Base-by-base conservation (phyloP, 2,113 vertebrate genomes). In the Corapipo altera region DNA sequence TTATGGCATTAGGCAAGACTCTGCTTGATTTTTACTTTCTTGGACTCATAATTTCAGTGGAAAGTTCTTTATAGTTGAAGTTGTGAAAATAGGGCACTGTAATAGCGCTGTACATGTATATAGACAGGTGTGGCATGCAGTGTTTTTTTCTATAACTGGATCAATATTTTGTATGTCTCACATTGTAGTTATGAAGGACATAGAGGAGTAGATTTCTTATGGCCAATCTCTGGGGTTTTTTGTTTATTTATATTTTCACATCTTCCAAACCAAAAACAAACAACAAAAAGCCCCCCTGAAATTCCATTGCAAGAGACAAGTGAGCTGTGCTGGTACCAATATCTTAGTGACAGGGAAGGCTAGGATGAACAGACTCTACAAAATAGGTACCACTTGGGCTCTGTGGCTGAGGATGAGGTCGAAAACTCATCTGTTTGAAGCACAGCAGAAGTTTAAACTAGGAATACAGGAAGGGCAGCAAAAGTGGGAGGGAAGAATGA, bases 221-320 rank as follows among this genome's bases (percentile, higher is more conserved):
- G 0, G 52, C 16, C 7, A 41, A 2, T 41, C 13, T 91, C 51
- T 49, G 18, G 1, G 15, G 0, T 15, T 12, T 70, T 57, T 72
- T 85, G 4, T 71, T 85, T 62, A 23, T 73, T 64, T 58, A 15
- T 43, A 16, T 54, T 89, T 67, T 27, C 11, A 21, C 11, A 14
- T 72, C 28, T 85, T 71, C 32, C 49, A 58, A 37, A 48, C 55
- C 13, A 57, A 33, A 28, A 33, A 33, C 33, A 49, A 43, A 54
- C 21, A 54, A 46, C 4, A 15, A 13, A 19, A 41, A 22, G 1
- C 41, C n/a, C 39, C 1, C 12, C 37, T 52, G 61, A 58, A 46
- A 66, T 78, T 62, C 32, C 15, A 37, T 15, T 81, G 26, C 52
- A 78, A 67, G 48, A 62, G 33, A 23, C 6, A 35, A 75, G 44